These are phyloP conservation scores for Acridotheres tristis DNA, from an alignment of 2,797 vertebrate species.

Conservation along the genomic window DNA sequence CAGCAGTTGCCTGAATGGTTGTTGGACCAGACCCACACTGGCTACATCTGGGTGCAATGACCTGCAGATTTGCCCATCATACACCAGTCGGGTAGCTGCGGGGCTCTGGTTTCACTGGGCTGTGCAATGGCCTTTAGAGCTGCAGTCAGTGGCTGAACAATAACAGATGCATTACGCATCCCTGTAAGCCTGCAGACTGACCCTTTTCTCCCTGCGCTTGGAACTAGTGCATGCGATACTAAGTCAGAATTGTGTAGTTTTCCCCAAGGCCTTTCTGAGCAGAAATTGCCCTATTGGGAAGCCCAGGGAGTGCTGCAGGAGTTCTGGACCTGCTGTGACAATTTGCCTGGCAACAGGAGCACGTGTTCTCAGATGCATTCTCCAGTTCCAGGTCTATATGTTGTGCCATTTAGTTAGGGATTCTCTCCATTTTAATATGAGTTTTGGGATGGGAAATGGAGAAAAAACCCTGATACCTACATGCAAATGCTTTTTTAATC, in stretches of 20 bases:
- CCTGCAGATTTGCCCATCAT: not conserved
- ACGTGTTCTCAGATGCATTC: not conserved
- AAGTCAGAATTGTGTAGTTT: not conserved
- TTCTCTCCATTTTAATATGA: not conserved
- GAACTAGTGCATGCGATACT: not conserved
- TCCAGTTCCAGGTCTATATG: not conserved
- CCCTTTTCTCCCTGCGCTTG: not conserved
- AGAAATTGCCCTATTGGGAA: not conserved
- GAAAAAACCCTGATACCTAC: accelerated
- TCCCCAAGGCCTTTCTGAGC: not conserved
- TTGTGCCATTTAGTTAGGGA: not conserved
- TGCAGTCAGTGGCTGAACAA: not conserved
- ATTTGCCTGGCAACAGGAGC: not conserved
- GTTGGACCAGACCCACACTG: accelerated
- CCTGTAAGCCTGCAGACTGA: not conserved
- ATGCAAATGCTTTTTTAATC: not conserved
- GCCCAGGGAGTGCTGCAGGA: not conserved
- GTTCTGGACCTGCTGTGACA: not conserved
- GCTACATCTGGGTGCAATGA: accelerated
- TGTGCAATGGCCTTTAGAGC: accelerated
- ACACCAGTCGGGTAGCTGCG: accelerated
- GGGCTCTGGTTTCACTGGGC: not conserved
- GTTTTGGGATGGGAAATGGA: not conserved
- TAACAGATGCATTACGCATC: accelerated
- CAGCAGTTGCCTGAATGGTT: not conserved